phyloP scores from a whole-genome alignment of 2,797 vertebrate genomes.

The Enteromius treurensis region DNA sequence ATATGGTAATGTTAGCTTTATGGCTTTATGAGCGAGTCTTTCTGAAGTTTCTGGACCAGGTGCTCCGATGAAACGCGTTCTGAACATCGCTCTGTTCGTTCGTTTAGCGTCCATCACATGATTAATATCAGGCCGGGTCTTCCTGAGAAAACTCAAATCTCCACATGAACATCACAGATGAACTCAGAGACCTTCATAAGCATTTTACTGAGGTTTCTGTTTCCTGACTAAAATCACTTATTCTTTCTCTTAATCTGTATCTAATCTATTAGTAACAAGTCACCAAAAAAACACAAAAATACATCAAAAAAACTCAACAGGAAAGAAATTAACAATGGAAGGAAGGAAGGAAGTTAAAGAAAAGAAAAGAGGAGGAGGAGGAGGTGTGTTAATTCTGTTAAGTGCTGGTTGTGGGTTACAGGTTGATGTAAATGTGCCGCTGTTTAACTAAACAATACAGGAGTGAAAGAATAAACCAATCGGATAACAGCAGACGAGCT shows the following conservation, averaged over 20 bases:
- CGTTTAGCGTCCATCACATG: constrained; percentile 2
- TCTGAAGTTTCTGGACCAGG: constrained; percentile 55
- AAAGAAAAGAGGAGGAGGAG: constrained; percentile 19
- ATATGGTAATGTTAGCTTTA: constrained; percentile 72
- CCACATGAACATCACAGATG: neutral
- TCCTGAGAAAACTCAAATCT: neutral
- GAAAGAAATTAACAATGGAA: no score
- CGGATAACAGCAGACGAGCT: constrained; percentile 75
- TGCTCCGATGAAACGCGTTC: constrained; percentile 35
- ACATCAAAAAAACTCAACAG: no score
- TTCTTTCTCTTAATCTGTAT: neutral
- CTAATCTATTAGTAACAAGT: neutral
- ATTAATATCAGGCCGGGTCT: neutral
- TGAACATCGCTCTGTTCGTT: neutral
- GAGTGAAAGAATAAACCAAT: constrained; percentile 82
- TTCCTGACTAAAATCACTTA: no score
- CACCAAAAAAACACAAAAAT: no score
- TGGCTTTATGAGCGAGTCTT: constrained; percentile 63
- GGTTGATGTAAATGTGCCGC: constrained; percentile 80
- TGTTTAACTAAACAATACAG: constrained; percentile 80
- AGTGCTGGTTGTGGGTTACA: constrained; percentile 74
- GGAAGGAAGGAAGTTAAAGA: no score
- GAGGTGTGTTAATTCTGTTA: constrained; percentile 80
- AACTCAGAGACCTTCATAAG: neutral
- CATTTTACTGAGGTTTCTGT: neutral